phyloP scores from a whole-genome alignment of 2,113 vertebrate genomes.

The Hipposideros armiger region DNA sequence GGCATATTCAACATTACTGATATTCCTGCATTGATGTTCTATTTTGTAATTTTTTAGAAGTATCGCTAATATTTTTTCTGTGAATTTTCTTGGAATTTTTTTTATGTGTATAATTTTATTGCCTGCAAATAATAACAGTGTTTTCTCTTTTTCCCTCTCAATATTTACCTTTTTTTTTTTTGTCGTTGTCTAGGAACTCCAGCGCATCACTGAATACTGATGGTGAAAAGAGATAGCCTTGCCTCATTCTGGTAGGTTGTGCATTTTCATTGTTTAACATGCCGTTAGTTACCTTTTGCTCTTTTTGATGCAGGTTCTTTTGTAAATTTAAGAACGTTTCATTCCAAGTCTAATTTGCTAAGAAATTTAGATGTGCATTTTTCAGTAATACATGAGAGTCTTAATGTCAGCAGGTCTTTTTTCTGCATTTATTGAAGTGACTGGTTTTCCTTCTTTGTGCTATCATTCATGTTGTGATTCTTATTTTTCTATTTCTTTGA shows the following conservation, averaged over 20 bases:
- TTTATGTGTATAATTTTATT: not conserved
- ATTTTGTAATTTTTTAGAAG: not conserved
- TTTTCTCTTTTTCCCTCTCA: not conserved
- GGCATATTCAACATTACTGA: not conserved
- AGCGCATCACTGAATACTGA: not conserved
- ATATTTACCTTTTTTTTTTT: not conserved
- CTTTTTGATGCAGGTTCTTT: not conserved
- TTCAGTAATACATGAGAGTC: not conserved
- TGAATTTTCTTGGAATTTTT: not conserved
- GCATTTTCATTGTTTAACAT: not conserved
- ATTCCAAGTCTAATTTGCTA: not conserved
- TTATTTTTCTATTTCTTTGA: too few species aligned
- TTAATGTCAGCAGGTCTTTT: not conserved
- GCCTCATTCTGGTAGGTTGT: not conserved
- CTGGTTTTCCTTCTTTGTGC: not conserved
- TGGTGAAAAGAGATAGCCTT: too few species aligned
- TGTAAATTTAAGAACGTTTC: not conserved
- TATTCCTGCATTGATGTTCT: not conserved
- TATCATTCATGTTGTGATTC: not conserved
- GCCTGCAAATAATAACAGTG: not conserved
- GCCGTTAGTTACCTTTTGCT: not conserved
- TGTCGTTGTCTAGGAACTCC: not conserved
- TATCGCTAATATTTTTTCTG: not conserved
- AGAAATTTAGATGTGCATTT: not conserved
- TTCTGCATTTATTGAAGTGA: not conserved